Percentiles rank a stretch among this genome's conserved stretches.
phyloP scores from a whole-genome alignment of 1,140 invertebrate genomes.

The Popillia japonica region DNA sequence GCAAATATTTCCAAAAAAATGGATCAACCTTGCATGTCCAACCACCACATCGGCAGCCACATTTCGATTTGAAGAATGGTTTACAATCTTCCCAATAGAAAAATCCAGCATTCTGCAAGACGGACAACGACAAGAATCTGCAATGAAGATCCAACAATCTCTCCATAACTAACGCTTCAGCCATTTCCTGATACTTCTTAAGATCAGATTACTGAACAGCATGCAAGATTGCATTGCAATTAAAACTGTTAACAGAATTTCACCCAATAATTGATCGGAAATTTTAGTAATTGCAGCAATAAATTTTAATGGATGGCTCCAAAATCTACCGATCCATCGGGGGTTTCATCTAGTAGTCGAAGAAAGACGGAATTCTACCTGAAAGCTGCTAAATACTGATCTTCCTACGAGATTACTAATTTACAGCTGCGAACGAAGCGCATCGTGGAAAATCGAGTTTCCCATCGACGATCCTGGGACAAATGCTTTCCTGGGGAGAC shows the following conservation, averaged over 20 bases:
- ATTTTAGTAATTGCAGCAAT: slow-evolving; percentile 73
- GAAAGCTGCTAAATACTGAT: slow-evolving; percentile 69
- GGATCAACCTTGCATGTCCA: slow-evolving; percentile 74
- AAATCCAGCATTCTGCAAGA: slow-evolving; percentile 79
- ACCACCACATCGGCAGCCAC: slow-evolving; percentile 85
- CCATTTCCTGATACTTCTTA: slow-evolving; percentile 80
- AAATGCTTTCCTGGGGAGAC: slow-evolving; percentile 79
- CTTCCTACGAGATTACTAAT: slow-evolving; percentile 80
- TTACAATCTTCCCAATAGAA: slow-evolving; percentile 71
- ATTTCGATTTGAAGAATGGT: slow-evolving; percentile 72
- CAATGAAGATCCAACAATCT: slow-evolving; percentile 79
- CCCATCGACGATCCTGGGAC: slow-evolving; percentile 76
- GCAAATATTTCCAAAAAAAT: slow-evolving; percentile 57
- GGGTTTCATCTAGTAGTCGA: slow-evolving; percentile 53
- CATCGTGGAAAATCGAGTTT: slow-evolving; percentile 80
- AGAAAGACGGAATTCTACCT: slow-evolving; percentile 61
- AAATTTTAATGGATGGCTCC: slow-evolving; percentile 73
- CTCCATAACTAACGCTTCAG: slow-evolving; percentile 81
- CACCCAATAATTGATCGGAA: slow-evolving; percentile 70
- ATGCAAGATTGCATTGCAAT: slow-evolving; percentile 64
- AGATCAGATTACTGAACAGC: slow-evolving; percentile 64
- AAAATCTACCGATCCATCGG: slow-evolving; percentile 56
- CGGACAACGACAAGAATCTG: slow-evolving; percentile 76
- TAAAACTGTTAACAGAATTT: slow-evolving; percentile 68
- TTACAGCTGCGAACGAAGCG: slow-evolving; percentile 83